Conservation (phyloP, 2,888 invertebrate genomes). For the Drosophila seclusa region DNA sequence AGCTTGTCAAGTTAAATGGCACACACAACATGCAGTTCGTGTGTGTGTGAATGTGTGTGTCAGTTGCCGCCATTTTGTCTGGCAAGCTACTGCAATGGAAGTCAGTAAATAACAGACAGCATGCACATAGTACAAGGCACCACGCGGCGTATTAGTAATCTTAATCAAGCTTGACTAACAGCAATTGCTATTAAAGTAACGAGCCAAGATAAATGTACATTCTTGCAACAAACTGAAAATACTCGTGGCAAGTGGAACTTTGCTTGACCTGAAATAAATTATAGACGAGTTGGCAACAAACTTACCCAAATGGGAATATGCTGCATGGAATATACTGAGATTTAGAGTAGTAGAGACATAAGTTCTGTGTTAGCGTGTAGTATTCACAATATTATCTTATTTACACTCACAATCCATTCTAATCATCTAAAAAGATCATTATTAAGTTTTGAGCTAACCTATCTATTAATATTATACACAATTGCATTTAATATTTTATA, state of each 20-base stretch:
- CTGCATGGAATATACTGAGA: not conserved
- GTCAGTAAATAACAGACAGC: conserved; percentile 59
- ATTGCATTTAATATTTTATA: not conserved
- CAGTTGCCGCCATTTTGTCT: conserved; percentile 74
- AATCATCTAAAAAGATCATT: not conserved
- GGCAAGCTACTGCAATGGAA: conserved; percentile 67
- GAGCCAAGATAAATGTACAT: conserved; percentile 29
- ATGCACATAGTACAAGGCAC: conserved; percentile 45
- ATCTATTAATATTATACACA: not conserved
- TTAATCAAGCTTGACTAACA: conserved; percentile 49
- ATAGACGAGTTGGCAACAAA: conserved; percentile 13
- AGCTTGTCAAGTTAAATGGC: conserved; percentile 74
- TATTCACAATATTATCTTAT: not conserved
- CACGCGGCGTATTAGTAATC: conserved; percentile 74
- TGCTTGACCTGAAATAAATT: conserved; percentile 18
- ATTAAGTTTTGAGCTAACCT: not conserved
- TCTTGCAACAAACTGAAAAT: conserved; percentile 13
- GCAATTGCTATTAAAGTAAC: conserved; percentile 33
- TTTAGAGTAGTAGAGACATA: not conserved
- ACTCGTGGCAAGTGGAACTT: conserved; percentile 9
- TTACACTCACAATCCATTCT: not conserved
- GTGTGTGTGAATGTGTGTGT: conserved; percentile 8
- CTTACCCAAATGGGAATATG: not conserved
- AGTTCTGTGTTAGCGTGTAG: not conserved
- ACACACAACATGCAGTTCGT: conserved; percentile 48